Evolutionary conservation across 1,140 invertebrate genomes (phyloP), one percentile per base, ranked within the genome.

Genomic region (Hyles euphorbiae): DNA sequence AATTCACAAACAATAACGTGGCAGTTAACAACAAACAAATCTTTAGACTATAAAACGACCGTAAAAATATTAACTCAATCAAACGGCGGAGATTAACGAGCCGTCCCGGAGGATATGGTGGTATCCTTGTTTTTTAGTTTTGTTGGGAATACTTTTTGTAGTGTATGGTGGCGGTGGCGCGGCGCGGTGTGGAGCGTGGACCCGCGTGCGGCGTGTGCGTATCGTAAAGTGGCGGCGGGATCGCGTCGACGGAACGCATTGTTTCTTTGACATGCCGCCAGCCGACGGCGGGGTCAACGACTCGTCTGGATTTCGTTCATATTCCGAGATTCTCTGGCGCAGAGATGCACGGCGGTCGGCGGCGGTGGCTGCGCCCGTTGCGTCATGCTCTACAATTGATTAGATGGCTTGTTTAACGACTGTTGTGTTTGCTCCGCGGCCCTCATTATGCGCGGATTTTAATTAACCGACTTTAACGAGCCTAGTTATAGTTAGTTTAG

Each of bases 301-400:
- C 82, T 78, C 81, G 78, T 77, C 76, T 72, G 83, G 77, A 83
- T 87, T 87, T 83, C 82, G 83, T 83, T 77, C 77, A 78, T 74
- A 81, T 74, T 46, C 74, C 70, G 76, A 80, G 75, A 77, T 78
- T 71, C 75, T 61, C 63, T 63, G 43, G 56, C 57, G 56, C 45
- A 33, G 34, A 48, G 46, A 48, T 44, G 53, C 53, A 54, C 43
- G 33, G 43, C 34, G 10, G 40, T 36, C 36, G 12, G 22, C 54
- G 54, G 34, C 56, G 48, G 36, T 57, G 48, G 43, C 34, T 47
- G 54, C 56, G 48, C 43, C 22, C 34, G 34, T 57, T 57, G 34
- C 56, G 56, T 57, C 47, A 57, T 36, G 56, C 11, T 32, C 34
- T 22, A 50, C 52, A 60, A 60, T 55, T 55, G 61, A 58, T 54